Evolutionary conservation across 2,888 invertebrate genomes (phyloP).

Genomic region (Pocota personata): DNA sequence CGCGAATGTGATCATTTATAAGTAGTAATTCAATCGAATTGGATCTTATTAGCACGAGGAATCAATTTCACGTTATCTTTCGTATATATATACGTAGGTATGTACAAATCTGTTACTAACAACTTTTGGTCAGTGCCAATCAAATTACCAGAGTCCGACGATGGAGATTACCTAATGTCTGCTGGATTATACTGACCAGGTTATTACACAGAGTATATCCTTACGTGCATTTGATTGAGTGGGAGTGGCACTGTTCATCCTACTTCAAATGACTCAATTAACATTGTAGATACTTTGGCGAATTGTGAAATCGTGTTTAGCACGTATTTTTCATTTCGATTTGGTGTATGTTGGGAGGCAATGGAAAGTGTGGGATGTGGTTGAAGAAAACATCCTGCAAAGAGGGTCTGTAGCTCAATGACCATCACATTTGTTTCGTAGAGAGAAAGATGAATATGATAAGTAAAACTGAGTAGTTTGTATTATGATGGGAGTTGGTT

Average conservation of each 20-base stretch:
- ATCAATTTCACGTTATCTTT: slow-evolving; percentile 45
- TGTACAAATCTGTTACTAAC: slow-evolving; percentile 41
- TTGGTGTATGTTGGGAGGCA: not conserved
- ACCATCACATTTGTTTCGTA: not conserved
- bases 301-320: slow-evolving; percentile 41
- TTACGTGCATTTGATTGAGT: slow-evolving; percentile 46
- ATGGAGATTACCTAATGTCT: not conserved
- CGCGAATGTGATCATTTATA: slow-evolving; percentile 3
- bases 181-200: not conserved
- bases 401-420: not conserved
- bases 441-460: slow-evolving; percentile 20
- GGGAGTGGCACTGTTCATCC: slow-evolving; percentile 48
- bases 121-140: slow-evolving; percentile 42
- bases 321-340: slow-evolving; percentile 25
- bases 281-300: slow-evolving; percentile 10
- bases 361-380: slow-evolving; percentile 3
- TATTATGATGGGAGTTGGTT: not conserved
- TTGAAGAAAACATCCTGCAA: not conserved
- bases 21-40: slow-evolving; percentile 11
- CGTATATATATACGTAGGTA: slow-evolving; percentile 14
- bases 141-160: slow-evolving; percentile 15
- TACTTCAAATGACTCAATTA: slow-evolving; percentile 60
- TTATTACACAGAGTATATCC: not conserved
- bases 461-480: not conserved
- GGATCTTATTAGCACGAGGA: slow-evolving; percentile 44